Base-by-base conservation (phyloP, 1,140 invertebrate species). In the Trissolcus basalis region DNA sequence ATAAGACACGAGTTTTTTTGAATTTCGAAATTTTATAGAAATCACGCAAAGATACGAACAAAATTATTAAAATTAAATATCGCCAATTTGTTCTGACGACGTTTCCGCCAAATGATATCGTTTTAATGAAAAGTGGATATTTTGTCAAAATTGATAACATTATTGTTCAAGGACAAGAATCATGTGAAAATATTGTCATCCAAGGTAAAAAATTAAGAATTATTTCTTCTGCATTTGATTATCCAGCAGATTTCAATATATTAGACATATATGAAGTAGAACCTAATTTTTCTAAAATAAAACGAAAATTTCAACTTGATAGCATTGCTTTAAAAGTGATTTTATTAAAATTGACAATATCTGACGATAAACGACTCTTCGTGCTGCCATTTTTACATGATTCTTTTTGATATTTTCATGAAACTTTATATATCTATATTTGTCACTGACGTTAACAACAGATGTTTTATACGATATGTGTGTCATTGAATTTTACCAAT, bases 91-190 rank as follows among this genome's bases (percentile, higher is more conserved):
- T 49, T 49, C 32, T 63, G 9, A 43, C 35, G 8, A 36, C 39
- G 13, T 9, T 41, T 36, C 43, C 48, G 35, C 58, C 58, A 12
- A 43, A 61, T 27, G 45, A 63, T 15, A 33, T 50, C 14, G 48
- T 51, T n/a, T 41, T 51, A 27, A 4, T 63, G 7, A 41, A 44
- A 16, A 50, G 51, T 41, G 48, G 27, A 33, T 19, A 48, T 13
- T 47, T 32, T 47, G 47, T 59, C 32, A 59, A 59, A 59, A 44
- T 59, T 47, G 43, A 59, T 27, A 19, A 16, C 15, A 49, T 49
- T 49, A 16, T 49, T 32, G 19, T 49, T 19, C 47, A 49, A 49
- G 19, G 19, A 27, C n/a, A 49, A 49, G 16, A 49, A 48, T 19
- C 13, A 48, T 19, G 14, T 48, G 15, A 48, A 13, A 48, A 48